Base-by-base conservation (phyloP, 2,797 vertebrate species). In the Margarornis squamiger region DNA sequence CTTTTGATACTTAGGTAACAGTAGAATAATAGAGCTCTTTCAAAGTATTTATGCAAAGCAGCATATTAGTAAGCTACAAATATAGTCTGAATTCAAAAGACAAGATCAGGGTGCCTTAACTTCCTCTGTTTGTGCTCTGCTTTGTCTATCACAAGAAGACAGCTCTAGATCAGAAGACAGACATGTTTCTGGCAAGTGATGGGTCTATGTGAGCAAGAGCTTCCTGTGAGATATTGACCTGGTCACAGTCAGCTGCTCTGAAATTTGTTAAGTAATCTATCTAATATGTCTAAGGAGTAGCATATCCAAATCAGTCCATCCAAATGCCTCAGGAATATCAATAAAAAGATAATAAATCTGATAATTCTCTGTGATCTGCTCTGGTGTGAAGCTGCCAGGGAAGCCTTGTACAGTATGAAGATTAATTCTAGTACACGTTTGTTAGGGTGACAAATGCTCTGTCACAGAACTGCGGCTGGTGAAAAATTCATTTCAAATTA, bases 211-310 rank as follows among this genome's bases (percentile, higher is more conserved):
- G 85, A 91, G 70, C 85, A 75, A 94, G 86, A 94, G 91, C 88
- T 94, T 96, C 89, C 70, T 94, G 90, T 93, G 82, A 93, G 79
- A 91, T 95, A 92, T 70, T 90, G 92, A 94, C 73, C 17, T 19
- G 65, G 76, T 93, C 90, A 84, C 1, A 3, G 73, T 82, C 87
- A 95, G 79, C 89, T 93, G 62, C 94, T 86, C 23, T 24, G 91
- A 94, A 95, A 92, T 96, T 92, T 94, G 84, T 97, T 88, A 86
- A 91, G 66, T 88, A 81, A 92, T 94, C 92, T 92, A 41, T 96
- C 95, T 95, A 75, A 78, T 48, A 83, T 45, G 70, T 94, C 92
- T 79, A 70, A 92, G 38, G 85, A 84, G 43, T 76, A 90, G 55
- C 67, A 38, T 84, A 90, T 84, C 80, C 6, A 12, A 94, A 93